Evolutionary conservation across 2,888 invertebrate species (phyloP), one percentile per base, ranked within the genome.

Genomic region (Drosophila tanythrix): DNA sequence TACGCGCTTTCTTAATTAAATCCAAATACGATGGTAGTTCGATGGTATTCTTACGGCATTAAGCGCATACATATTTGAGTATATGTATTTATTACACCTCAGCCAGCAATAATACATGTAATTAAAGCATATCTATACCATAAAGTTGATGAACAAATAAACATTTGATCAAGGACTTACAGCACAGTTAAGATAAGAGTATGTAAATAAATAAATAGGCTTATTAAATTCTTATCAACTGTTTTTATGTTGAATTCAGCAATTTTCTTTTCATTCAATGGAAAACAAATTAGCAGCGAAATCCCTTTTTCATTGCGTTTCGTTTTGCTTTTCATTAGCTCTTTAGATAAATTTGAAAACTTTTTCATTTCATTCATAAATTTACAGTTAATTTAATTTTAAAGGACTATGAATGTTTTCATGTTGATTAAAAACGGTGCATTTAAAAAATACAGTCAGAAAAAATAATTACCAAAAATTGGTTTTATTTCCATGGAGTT

Each of bases 1-100:
- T 60, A 51, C 29, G 29, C 15, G 27, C 38, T 8, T 6, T 25
- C 18, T 21, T 64, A 55, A 53, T 66, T 66, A 46, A 52, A 36
- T 29, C 25, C 51, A 15, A 35, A 43, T 61, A 31, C 11, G 1
- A n/a, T 31, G n/a, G 5, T 29, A 6, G 0, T 25, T 10, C 1
- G 13, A 56, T 38, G 0, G 18, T 13, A 8, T 11, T 27, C 53
- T 21, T 29, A 35, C 53, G 33, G 7, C 18, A 50, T 56, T 35
- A 51, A 29, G 21, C 33, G 33, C 2, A 4, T 15, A 36, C 21
- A 15, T 31, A 48, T 29, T 63, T 56, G 36, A 48, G 11, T 36
- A 25, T 8, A 4, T 46, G 25, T 57, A 25, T 31, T 63, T 21
- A 48, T 35, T 10, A 43, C 33, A 29, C 27, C 15, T 21, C 21